Base-by-base conservation (phyloP, 2,797 vertebrate genomes). In the Cryptoblepharus egeriae region DNA sequence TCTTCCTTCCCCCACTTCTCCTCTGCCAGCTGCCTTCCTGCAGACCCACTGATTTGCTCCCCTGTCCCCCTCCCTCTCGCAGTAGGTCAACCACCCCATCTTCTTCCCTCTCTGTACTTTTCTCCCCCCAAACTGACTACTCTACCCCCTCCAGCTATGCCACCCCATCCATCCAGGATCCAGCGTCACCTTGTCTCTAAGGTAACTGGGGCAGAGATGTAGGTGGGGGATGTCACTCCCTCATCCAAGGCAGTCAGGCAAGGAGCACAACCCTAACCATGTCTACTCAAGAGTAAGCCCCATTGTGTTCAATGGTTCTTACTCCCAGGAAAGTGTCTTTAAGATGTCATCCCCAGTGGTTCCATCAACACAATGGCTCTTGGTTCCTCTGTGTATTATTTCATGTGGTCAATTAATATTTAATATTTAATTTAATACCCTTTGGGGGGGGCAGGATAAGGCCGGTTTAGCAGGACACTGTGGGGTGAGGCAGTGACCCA, bases 181-280 rank as follows among this genome's bases (percentile, higher is more conserved):
- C 18, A 13, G 24, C 8, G 63, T 37, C 30, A 32, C 24, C 70
- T 45, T 8, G 0, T 63, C 18, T 60, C 42, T 0, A 1, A 16
- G 81, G 88, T 88, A 93, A 89, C 81, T 88, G 82, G 91, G 90
- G 91, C 91, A 93, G 93, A 92, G 92, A 90, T 90, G 79, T 6
- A 90, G 89, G 49, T 52, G 84, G 77, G 2, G 0, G 93, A 85
- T 86, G 73, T 75, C 72, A 52, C 24, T n/a, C 28, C 30, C 52
- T 39, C 30, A 10, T 28, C 70, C 42, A 79, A 79, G n/a, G 79
- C 11, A 45, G 42, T 11, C 79, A 5, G 39, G 39, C 57, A 5
- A 0, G 79, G 73, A 3, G 3, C 60, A 26, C 71, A 1, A 35
- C n/a, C n/a, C n/a, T n/a, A n/a, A n/a, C n/a, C n/a, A n/a, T n/a